Evolutionary conservation across 2,113 vertebrate species (phyloP).

Genomic region (Oriolus oriolus): DNA sequence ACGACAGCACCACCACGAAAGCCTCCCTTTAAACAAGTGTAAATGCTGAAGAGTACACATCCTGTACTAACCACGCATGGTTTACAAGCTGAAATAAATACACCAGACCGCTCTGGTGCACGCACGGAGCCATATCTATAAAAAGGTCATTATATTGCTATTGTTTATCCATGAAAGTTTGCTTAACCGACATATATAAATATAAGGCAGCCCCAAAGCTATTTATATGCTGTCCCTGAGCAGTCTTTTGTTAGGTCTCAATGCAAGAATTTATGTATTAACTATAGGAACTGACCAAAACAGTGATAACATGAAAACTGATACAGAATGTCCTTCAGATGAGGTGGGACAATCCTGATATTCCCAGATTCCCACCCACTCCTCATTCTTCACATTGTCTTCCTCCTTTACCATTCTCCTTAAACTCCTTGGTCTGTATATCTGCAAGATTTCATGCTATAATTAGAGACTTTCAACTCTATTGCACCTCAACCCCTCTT

Average conservation of each 20-base stretch:
- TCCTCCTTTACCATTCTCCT: neutral
- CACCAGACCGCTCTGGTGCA: neutral
- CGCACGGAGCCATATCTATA: neutral
- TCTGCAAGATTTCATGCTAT: neutral
- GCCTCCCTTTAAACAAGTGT: conserved; percentile 5
- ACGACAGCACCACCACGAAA: neutral
- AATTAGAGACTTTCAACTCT: neutral
- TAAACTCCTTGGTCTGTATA: neutral
- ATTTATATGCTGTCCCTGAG: neutral
- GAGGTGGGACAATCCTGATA: neutral
- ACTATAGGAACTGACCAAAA: neutral
- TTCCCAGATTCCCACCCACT: neutral
- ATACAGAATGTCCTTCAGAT: neutral
- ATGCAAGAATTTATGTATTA: neutral
- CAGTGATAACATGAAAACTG: neutral
- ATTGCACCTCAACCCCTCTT: neutral
- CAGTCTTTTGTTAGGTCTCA: neutral
- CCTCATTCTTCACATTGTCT: neutral
- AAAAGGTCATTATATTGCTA: neutral
- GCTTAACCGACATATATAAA: neutral
- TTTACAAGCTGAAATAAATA: conserved; percentile 45
- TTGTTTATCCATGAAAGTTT: conserved; percentile 23
- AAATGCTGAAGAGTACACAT: conserved; percentile 33
- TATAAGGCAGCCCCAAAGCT: neutral
- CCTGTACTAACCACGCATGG: neutral